Evolutionary conservation across 2,888 invertebrate species (phyloP).

Genomic region (Tricholauxania praeusta): DNA sequence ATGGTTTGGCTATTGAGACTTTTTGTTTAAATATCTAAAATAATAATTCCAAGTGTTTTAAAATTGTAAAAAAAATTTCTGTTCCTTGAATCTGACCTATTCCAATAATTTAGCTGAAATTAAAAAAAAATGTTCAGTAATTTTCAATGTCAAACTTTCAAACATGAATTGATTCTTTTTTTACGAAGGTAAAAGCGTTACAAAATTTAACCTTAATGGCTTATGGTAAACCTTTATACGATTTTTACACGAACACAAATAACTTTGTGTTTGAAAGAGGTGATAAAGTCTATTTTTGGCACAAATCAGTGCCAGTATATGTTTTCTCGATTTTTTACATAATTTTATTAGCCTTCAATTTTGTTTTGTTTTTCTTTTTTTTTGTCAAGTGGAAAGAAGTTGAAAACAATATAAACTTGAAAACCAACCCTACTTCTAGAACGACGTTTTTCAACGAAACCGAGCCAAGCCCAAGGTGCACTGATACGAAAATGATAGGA

Average conservation of each 20-base stretch:
- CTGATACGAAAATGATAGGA: background rate
- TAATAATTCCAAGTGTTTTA: too few relatives aligned
- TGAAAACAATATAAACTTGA: background rate
- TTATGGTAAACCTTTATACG: too few relatives aligned
- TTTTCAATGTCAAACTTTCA: constrained; percentile 6
- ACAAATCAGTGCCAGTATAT: background rate
- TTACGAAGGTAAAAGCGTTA: too few relatives aligned
- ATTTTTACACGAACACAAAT: too few relatives aligned
- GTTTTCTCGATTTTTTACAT: background rate
- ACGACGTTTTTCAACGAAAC: too few relatives aligned
- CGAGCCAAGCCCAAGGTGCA: background rate
- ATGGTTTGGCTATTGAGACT: too few relatives aligned
- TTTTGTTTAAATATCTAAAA: too few relatives aligned
- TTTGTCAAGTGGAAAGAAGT: background rate
- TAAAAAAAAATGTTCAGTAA: background rate
- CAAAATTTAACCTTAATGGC: too few relatives aligned
- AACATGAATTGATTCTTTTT: background rate
- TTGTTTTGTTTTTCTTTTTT: background rate
- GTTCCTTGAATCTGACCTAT: constrained; percentile 17
- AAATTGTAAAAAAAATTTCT: too few relatives aligned
- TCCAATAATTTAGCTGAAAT: constrained; percentile 7
- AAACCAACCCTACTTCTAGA: constrained; percentile 7
- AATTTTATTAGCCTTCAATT: background rate
- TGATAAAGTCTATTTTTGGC: background rate
- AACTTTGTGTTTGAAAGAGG: background rate